Base-by-base conservation (phyloP, 2,888 invertebrate species). In the Spisula subtruncata region DNA sequence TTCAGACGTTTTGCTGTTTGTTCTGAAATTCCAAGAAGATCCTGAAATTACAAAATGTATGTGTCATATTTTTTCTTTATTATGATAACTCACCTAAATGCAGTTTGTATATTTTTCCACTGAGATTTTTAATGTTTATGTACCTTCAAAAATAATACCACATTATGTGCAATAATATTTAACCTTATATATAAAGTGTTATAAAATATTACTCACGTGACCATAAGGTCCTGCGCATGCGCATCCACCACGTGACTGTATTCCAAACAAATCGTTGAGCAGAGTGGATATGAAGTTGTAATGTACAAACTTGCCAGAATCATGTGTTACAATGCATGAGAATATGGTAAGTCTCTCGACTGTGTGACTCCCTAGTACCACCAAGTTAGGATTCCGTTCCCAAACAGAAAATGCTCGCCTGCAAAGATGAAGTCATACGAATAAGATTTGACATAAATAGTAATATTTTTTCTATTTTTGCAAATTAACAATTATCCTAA, bases 241-340 rank as follows among this genome's bases (percentile, higher is more conserved):
- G 88, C 95, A 95, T 0, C 95, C 95, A 29, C 94, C 94, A 88
- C 95, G 90, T 51, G 94, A 93, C 89, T 95, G 95, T 48, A 95
- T 94, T 12, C 95, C 95, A 88, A 93, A 95, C 83, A 95, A 88
- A 86, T 95, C 95, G 86, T 93, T 95, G n/a, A 95, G 91, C 32
- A 95, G 81, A 0, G 89, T 90, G 12, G 93, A 90, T 18, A 95
- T 90, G 60, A 93, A 95, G 90, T 95, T 95, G 79, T 94, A 91
- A 87, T 95, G 95, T 5, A 95, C 86, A 35, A 91, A 90, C 79
- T 92, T 93, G 4, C 92, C 93, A 14, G 91, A 90, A 0, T 98
- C 98, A 96, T 98, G 98, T 92, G 98, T 98, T 85, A 98, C 98
- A 97, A 98, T 97, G 94, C 98, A 98, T 0, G 98, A 98, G 96